Conservation (phyloP, 1,140 invertebrate species). For the Spodoptera litura region DNA sequence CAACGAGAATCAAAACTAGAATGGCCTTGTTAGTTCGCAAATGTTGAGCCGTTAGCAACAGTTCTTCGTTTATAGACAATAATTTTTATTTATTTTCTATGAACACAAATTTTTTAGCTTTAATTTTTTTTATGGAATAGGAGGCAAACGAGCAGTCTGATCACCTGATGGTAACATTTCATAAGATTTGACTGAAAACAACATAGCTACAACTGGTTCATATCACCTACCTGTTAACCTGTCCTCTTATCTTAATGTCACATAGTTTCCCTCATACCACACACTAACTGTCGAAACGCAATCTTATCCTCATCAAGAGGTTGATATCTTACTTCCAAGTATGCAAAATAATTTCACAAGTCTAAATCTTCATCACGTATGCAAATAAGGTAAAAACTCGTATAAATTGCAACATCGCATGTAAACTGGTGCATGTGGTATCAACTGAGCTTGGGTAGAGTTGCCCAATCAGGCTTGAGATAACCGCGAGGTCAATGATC, state of each 20-base stretch:
- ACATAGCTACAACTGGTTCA: too few relatives aligned
- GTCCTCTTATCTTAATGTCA: background rate
- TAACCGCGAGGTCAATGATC: slow-evolving; percentile 58
- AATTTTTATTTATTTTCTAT: too few relatives aligned
- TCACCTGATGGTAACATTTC: too few relatives aligned
- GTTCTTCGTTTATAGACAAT: too few relatives aligned
- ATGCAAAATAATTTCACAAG: slow-evolving; percentile 29
- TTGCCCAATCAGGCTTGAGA: slow-evolving; percentile 37
- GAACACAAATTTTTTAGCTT: too few relatives aligned
- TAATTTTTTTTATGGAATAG: too few relatives aligned
- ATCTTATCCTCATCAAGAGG: background rate
- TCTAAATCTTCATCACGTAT: slow-evolving; percentile 35
- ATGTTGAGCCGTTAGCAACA: too few relatives aligned
- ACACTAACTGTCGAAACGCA: background rate
- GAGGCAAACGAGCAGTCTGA: too few relatives aligned
- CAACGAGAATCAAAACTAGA: too few relatives aligned
- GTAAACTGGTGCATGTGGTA: slow-evolving; percentile 3
- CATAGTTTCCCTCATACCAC: background rate
- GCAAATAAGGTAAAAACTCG: slow-evolving; percentile 28
- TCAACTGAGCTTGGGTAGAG: slow-evolving; percentile 15
- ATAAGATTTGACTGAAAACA: too few relatives aligned
- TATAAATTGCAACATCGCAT: slow-evolving; percentile 28
- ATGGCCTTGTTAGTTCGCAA: too few relatives aligned
- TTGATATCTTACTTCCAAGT: slow-evolving; percentile 16
- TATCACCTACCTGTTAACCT: too few relatives aligned